Percentiles rank a stretch among this genome's conserved stretches.
Conservation (phyloP, 2,113 vertebrate species). For the Oryzias woworae region DNA sequence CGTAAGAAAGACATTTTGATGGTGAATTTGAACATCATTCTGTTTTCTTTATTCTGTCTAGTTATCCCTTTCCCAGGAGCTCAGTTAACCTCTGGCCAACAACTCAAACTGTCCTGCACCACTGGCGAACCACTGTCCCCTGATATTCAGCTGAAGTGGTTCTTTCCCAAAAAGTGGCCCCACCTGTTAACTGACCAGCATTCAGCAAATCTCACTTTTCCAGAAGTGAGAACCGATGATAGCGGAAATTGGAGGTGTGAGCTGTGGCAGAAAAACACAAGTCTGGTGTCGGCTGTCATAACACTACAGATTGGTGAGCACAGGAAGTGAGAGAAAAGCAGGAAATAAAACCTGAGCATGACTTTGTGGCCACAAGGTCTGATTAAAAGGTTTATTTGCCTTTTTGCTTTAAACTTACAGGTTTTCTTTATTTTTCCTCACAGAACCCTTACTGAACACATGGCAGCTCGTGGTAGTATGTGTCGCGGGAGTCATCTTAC, state of each 20-base stretch:
- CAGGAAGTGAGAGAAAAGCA: slow-evolving; percentile 42
- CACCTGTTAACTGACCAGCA: accelerated
- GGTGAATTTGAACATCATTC: background rate
- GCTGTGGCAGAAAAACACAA: slow-evolving; percentile 6
- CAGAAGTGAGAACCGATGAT: slow-evolving; percentile 6
- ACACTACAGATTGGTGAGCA: slow-evolving; percentile 68
- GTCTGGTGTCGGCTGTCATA: slow-evolving; percentile 40
- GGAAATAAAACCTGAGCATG: slow-evolving; percentile 40
- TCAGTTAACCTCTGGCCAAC: slow-evolving; percentile 42
- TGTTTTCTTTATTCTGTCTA: slow-evolving; percentile 7
- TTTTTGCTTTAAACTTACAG: slow-evolving; percentile 6
- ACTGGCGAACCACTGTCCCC: slow-evolving; percentile 22
- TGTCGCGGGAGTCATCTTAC: slow-evolving; percentile 41
- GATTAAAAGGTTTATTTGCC: slow-evolving; percentile 11
- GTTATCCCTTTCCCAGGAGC: slow-evolving; percentile 26
- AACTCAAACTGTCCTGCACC: slow-evolving; percentile 68
- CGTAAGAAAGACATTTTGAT: too few relatives aligned
- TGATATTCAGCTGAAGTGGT: slow-evolving; percentile 59
- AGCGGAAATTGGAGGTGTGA: slow-evolving; percentile 65
- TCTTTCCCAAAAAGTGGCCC: slow-evolving; percentile 7
- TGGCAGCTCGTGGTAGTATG: slow-evolving; percentile 67
- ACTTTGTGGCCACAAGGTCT: slow-evolving; percentile 29
- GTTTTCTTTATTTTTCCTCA: slow-evolving; percentile 13
- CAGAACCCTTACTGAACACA: slow-evolving; percentile 51
- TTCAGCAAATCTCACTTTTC: slow-evolving; percentile 21